These are phyloP conservation scores for Carabus problematicus DNA, from an alignment of 2,888 invertebrate genomes.

Conservation along the genomic window DNA sequence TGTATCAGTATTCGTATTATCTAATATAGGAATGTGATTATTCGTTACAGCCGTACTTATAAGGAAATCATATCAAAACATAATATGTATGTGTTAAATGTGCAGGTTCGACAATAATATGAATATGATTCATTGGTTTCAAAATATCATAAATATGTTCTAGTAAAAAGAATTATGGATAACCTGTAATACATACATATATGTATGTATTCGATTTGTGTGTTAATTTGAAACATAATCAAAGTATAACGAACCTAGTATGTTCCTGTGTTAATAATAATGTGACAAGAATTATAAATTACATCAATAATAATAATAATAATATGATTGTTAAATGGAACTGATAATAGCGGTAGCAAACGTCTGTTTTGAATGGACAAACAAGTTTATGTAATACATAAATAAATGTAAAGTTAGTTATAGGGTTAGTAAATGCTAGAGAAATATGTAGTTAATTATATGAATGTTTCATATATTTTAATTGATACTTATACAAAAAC, in stretches of 20 bases:
- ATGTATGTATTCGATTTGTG: neutral
- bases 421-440: constrained; percentile 28
- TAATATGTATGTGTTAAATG: constrained; percentile 31
- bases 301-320: too few relatives aligned
- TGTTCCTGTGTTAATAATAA: constrained; percentile 34
- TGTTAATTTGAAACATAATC: too few relatives aligned
- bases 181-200: neutral
- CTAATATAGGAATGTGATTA: constrained; percentile 37
- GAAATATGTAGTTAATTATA: constrained; percentile 24
- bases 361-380: constrained; percentile 23
- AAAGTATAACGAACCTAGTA: constrained; percentile 14
- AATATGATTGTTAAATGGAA: constrained; percentile 27
- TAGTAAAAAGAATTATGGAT: neutral
- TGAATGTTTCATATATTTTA: constrained; percentile 31
- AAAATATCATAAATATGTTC: neutral
- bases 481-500: constrained; percentile 5
- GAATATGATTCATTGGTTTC: too few relatives aligned
- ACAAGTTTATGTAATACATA: constrained; percentile 17
- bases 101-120: constrained; percentile 26
- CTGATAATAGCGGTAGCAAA: neutral
- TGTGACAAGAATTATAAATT: constrained; percentile 27
- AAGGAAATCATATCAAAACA: constrained; percentile 37
- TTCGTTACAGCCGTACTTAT: constrained; percentile 12
- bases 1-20: constrained; percentile 37
- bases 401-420: constrained; percentile 34